Evolutionary conservation across 1,140 invertebrate genomes (phyloP), one percentile per base, ranked within the genome.

Genomic region (Agraylea sexmaculata): DNA sequence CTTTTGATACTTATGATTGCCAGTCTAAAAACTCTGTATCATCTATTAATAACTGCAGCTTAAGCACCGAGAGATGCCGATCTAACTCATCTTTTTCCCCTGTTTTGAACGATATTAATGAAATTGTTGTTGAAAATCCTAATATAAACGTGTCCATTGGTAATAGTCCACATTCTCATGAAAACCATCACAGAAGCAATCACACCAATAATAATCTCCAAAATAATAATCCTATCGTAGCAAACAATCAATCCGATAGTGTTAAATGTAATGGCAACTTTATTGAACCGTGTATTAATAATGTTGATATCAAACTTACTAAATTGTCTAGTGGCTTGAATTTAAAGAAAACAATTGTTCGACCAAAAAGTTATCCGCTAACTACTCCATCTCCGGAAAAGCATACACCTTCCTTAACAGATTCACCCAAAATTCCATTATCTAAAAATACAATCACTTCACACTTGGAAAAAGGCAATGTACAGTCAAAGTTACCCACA

Each of bases 291-390:
- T n/a, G n/a, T n/a, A n/a, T n/a, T n/a, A n/a, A n/a, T n/a, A n/a
- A n/a, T n/a, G n/a, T n/a, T n/a, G n/a, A n/a, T n/a, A n/a, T n/a
- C n/a, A n/a, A n/a, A n/a, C n/a, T n/a, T n/a, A n/a, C n/a, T n/a
- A n/a, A n/a, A n/a, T n/a, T n/a, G n/a, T n/a, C n/a, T n/a, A n/a
- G n/a, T n/a, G n/a, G n/a, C n/a, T n/a, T n/a, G n/a, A n/a, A n/a
- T n/a, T n/a, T n/a, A n/a, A n/a, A n/a, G n/a, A n/a, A n/a, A n/a
- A n/a, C n/a, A 50, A 50, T 66, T 27, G 45, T 41, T 3, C 56
- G 64, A 47, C 64, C 65, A 21, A 73, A 73, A 45, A 73, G 71
- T 50, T 74, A 73, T 56, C 71, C 71, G 11, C 56, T 58, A 10
- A 62, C 58, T 42, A 60, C 51, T 37, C 56, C 55, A 16, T 62